These are phyloP conservation scores for Xylocampa areola DNA, from an alignment of 2,888 invertebrate species.

Conservation along the genomic window DNA sequence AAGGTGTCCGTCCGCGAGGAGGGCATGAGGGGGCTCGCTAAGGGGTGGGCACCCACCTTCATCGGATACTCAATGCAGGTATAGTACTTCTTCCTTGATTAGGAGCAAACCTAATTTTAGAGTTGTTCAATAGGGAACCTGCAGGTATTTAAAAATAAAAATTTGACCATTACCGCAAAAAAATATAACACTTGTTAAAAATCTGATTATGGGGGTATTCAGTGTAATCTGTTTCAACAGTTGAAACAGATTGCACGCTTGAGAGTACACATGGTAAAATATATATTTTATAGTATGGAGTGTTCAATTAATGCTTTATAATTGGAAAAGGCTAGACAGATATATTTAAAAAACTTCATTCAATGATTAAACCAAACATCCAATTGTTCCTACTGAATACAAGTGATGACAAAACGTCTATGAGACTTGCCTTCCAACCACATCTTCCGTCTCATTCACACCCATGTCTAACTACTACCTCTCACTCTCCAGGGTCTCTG, in stretches of 20 bases:
- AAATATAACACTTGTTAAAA: too few species aligned
- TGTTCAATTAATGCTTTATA: too few species aligned
- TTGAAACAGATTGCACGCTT: too few species aligned
- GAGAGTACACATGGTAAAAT: too few species aligned
- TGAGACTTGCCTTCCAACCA: slow-evolving; percentile 52
- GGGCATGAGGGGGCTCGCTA: slow-evolving; percentile 95
- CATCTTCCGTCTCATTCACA: background rate
- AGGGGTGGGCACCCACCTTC: slow-evolving; percentile 99
- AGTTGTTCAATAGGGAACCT: too few species aligned
- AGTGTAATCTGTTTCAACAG: too few species aligned
- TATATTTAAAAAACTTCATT: background rate
- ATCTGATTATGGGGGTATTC: too few species aligned
- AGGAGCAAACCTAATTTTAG: too few species aligned
- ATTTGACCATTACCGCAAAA: too few species aligned
- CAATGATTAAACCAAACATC: slow-evolving; percentile 76
- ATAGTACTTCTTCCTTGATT: too few species aligned
- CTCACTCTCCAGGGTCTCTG: slow-evolving; percentile 92
- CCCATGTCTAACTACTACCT: slow-evolving; percentile 1
- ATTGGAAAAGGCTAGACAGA: background rate
- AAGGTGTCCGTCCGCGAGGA: slow-evolving; percentile 96
- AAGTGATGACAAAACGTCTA: slow-evolving; percentile 66
- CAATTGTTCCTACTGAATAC: slow-evolving; percentile 84
- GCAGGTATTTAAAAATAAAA: too few species aligned
- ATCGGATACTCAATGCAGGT: slow-evolving; percentile 98
- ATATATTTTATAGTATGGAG: too few species aligned